Evolutionary conservation across 2,113 vertebrate genomes (phyloP), one percentile per base, ranked within the genome.

Genomic region (Diadophis punctatus): DNA sequence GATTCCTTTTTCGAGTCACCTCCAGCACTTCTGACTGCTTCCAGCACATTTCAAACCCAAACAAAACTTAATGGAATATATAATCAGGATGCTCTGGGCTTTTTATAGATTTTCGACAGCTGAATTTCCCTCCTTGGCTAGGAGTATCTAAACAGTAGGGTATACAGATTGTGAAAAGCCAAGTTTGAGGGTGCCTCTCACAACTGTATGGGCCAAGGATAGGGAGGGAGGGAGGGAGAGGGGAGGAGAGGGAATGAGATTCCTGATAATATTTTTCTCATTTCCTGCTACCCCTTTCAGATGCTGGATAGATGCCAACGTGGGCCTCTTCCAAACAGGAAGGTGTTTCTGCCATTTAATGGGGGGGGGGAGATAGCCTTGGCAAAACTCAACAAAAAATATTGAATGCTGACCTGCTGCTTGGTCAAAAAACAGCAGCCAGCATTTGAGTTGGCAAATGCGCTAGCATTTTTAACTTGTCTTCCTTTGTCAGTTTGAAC

Each of bases 401-500:
- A 90, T 55, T 60, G 5, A 55, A 89, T 0, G 7, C 89, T 48
- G 46, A 3, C 4, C 92, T 94, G 80, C 80, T 0, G 0, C 94
- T 93, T 95, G 96, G 96, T 95, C 58, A 56, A 94, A 63, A n/a
- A 56, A n/a, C 91, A 0, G 2, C 91, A 92, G 68, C 34, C 58
- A 93, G 91, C 92, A 6, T 16, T 95, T 0, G 1, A 88, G 91
- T 93, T 93, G 7, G 16, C 0, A 0, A 94, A 93, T 51, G 91
- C 84, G 91, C 90, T 91, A 49, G 34, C 93, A 52, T 93, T 95
- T 96, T 95, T 91, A 95, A 97, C 96, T 94, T 95, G 95, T 96
- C 96, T 92, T 93, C 96, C 95, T 97, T 96, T 96, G 96, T 97
- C 97, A 97, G 94, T 89, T 96, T 97, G 97, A 98, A 95, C 93